These are phyloP conservation scores for Sebastes itinus DNA, from an alignment of 2,797 vertebrate species.

Conservation along the genomic window DNA sequence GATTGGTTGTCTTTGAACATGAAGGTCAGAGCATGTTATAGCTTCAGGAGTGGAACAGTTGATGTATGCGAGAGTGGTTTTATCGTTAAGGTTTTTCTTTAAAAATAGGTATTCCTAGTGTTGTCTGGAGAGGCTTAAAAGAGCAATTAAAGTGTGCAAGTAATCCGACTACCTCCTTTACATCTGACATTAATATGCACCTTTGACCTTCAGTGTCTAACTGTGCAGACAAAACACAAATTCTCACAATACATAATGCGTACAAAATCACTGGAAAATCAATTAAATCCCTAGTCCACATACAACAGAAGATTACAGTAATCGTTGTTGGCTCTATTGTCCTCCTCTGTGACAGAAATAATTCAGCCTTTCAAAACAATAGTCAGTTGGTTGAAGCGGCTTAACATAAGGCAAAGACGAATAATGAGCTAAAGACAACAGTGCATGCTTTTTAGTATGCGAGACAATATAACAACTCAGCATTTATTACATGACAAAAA, in stretches of 20 bases:
- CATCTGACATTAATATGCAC: background rate
- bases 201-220: background rate
- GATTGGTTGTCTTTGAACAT: background rate
- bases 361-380: background rate
- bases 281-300: background rate
- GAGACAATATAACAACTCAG: background rate
- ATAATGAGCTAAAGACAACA: background rate
- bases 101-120: background rate
- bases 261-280: background rate
- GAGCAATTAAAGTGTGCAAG: background rate
- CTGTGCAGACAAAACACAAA: background rate
- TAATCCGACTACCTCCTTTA: background rate
- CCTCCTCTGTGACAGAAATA: background rate
- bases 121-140: conserved; percentile 31
- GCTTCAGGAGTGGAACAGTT: background rate
- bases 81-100: background rate
- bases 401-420: background rate
- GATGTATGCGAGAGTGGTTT: background rate
- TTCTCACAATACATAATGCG: background rate
- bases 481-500: background rate
- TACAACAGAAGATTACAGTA: background rate
- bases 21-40: background rate
- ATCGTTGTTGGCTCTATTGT: background rate
- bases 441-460: background rate
- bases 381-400: background rate